Conservation (phyloP, 1,140 invertebrate species). For the Ladona fulva region DNA sequence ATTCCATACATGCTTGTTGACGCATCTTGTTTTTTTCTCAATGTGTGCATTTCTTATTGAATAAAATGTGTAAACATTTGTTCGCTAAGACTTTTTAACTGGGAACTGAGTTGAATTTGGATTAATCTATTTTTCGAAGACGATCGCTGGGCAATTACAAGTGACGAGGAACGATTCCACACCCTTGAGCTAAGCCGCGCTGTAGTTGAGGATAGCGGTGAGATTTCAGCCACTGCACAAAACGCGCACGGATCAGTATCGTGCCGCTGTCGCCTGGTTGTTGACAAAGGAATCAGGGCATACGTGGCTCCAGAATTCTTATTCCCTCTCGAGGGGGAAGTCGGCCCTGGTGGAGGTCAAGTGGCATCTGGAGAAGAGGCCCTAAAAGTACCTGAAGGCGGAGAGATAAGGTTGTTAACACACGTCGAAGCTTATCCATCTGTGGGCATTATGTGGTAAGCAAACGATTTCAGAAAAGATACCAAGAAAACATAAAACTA, state of each 20-base stretch:
- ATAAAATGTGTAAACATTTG: no score
- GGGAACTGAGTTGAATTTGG: no score
- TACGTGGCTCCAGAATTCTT: conserved; percentile 71
- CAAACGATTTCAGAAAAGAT: conserved; percentile 21
- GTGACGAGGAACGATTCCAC: conserved; percentile 63
- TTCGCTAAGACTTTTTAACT: no score
- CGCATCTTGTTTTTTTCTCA: no score
- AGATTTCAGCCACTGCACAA: conserved; percentile 67
- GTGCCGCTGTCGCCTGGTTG: conserved; percentile 68
- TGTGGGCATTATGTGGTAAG: conserved; percentile 70
- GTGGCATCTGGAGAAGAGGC: not conserved
- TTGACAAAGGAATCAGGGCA: conserved; percentile 74
- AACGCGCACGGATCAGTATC: conserved; percentile 77
- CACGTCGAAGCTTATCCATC: conserved; percentile 71
- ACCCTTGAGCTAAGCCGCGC: conserved; percentile 75
- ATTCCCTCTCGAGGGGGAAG: conserved; percentile 50
- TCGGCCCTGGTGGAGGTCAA: conserved; percentile 23
- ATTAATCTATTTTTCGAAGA: not conserved
- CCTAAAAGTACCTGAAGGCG: conserved; percentile 39
- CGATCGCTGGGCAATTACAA: conserved; percentile 17
- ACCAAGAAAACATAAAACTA: no score
- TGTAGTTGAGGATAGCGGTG: conserved; percentile 66
- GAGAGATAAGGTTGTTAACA: conserved; percentile 56
- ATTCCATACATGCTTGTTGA: no score
- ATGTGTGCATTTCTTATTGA: no score